Conservation (phyloP, 1,140 invertebrate genomes). For the Centruroides vittatus region DNA sequence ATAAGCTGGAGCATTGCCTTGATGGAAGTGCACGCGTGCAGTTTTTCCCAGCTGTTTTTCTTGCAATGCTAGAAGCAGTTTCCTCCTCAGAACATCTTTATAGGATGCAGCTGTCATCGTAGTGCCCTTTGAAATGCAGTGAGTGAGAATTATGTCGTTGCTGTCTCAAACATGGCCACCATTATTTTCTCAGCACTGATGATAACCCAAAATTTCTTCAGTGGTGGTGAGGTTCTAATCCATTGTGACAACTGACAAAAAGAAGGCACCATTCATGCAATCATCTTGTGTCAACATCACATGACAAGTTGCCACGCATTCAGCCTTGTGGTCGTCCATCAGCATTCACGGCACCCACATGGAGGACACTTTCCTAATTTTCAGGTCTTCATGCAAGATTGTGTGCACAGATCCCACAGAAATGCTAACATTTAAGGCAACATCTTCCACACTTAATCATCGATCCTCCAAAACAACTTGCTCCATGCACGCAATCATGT, state of each 20-base stretch:
- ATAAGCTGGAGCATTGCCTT: constrained; percentile 10
- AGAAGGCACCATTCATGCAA: not conserved
- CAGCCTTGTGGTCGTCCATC: not conserved
- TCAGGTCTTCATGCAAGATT: constrained; percentile 13
- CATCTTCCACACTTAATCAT: constrained; percentile 7
- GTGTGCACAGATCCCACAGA: constrained; percentile 8
- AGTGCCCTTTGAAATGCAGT: not conserved
- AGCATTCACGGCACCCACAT: constrained; percentile 13
- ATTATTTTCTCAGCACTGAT: not conserved
- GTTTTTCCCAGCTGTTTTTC: not conserved
- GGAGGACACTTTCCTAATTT: constrained; percentile 14
- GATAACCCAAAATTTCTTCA: not conserved
- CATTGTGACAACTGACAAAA: not conserved
- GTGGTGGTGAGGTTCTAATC: not conserved
- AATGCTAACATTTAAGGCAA: constrained; percentile 11
- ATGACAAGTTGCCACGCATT: not conserved
- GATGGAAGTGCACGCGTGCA: constrained; percentile 3
- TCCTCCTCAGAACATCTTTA: constrained; percentile 2
- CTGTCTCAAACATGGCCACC: constrained; percentile 5
- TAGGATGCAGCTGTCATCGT: constrained; percentile 2
- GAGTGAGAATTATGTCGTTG: not conserved
- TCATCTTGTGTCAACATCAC: not conserved
- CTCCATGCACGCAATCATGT: constrained; percentile 12
- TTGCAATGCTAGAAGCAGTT: constrained; percentile 2
- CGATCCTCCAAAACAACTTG: constrained; percentile 8